Percentiles rank a stretch among this genome's conserved stretches.
Evolutionary conservation across 2,797 vertebrate genomes (phyloP).

Genomic region (Mycteria americana): DNA sequence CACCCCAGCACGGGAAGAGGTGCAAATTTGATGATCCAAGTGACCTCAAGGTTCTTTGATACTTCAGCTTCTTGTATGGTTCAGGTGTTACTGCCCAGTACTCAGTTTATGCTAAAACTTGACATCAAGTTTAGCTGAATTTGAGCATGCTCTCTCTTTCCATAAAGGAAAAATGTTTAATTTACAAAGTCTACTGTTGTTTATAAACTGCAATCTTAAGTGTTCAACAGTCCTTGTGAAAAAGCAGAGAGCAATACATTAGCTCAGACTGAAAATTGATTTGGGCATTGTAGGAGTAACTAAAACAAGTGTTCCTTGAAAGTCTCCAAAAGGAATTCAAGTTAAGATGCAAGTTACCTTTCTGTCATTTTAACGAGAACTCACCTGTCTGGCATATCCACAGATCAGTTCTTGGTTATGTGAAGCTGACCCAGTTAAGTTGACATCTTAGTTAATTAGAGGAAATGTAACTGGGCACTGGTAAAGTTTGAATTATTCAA

Average conservation of each 20-base stretch:
- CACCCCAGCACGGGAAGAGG: neutral
- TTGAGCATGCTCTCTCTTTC: neutral
- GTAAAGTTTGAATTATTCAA: neutral
- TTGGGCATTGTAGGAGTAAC: neutral
- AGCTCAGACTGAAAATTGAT: neutral
- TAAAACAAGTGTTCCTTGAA: neutral
- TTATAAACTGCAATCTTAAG: neutral
- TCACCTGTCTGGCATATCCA: neutral
- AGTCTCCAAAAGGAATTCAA: neutral
- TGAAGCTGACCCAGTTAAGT: neutral
- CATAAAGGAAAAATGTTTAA: neutral
- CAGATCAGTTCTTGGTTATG: neutral
- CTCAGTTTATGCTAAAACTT: neutral
- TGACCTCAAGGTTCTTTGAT: neutral
- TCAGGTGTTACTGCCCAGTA: neutral
- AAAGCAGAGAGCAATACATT: neutral
- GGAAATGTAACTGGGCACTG: neutral
- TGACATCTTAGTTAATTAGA: neutral
- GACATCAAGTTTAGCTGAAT: neutral
- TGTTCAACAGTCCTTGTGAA: neutral
- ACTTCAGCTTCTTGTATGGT: neutral
- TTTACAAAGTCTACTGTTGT: neutral
- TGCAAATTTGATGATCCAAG: neutral
- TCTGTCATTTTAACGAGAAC: neutral
- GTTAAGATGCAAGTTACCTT: neutral